A percentile compares a stretch with the other conserved stretches of the same genome.
Evolutionary conservation across 2,797 vertebrate genomes (phyloP).

Genomic region (Dendrocincla tyrannina): DNA sequence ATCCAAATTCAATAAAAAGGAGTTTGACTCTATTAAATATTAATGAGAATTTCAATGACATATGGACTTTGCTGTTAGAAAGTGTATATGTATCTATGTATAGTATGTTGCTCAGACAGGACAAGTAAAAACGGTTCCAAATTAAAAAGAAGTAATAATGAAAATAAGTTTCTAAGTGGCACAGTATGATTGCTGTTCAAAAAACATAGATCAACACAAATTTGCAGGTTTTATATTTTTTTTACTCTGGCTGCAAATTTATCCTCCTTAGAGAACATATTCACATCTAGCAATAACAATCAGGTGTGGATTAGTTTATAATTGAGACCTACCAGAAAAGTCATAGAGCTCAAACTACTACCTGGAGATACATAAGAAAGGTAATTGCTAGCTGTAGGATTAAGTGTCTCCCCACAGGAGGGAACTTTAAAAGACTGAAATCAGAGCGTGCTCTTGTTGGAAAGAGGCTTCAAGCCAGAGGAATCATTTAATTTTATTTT

Average conservation of each 20-base stretch:
- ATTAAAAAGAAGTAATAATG: background rate
- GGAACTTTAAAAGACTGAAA: conserved; percentile 40
- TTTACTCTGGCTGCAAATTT: background rate
- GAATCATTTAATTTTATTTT: conserved; percentile 41
- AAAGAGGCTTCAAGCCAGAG: conserved; percentile 31
- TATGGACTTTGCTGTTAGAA: background rate
- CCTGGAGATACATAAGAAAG: conserved; percentile 40
- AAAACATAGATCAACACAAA: background rate
- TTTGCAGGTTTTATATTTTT: background rate
- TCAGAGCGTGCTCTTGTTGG: background rate
- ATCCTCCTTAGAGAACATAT: conserved; percentile 2
- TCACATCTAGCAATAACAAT: conserved; percentile 48
- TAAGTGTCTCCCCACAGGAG: conserved; percentile 36
- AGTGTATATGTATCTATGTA: background rate
- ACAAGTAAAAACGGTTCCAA: background rate
- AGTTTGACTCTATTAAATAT: background rate
- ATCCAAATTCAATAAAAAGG: background rate
- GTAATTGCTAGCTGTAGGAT: conserved; percentile 59
- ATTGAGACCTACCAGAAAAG: conserved; percentile 54
- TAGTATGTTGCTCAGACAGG: background rate
- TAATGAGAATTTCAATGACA: background rate
- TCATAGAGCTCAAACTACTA: conserved; percentile 48
- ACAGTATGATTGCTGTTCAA: background rate
- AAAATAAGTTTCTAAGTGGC: background rate
- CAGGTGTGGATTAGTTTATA: conserved; percentile 51